Conservation (phyloP, 2,888 invertebrate genomes). For the Ochropacha duplaris region DNA sequence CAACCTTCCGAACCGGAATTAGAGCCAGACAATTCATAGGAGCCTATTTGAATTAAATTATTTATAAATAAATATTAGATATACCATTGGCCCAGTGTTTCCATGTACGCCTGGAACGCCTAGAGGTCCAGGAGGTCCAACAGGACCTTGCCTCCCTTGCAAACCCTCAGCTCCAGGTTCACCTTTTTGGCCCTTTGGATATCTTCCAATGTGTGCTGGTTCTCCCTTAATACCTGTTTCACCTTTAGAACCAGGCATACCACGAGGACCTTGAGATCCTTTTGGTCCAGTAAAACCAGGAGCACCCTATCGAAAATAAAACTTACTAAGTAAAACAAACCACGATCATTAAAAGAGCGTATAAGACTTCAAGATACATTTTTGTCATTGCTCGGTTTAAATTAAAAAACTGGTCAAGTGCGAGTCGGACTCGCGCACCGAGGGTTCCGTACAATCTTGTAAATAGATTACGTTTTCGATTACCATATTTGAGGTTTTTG, state of each 20-base stretch:
- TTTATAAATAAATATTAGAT: conserved; percentile 2
- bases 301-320: conserved; percentile 82
- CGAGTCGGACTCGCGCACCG: no score
- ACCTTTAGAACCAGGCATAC: conserved; percentile 86
- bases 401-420: no score
- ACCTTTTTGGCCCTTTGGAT: conserved; percentile 92
- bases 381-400: no score
- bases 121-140: conserved; percentile 84
- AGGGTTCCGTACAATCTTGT: no score
- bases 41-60: no score
- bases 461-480: no score
- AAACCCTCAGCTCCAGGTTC: conserved; percentile 91
- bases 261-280: conserved; percentile 90
- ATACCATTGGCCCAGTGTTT: conserved; percentile 83
- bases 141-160: conserved; percentile 84
- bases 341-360: no score
- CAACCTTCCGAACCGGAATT: no score
- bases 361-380: no score
- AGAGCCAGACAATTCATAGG: no score
- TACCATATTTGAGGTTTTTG: no score
- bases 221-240: conserved; percentile 91
- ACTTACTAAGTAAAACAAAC: neutral
- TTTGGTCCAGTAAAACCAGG: conserved; percentile 87
- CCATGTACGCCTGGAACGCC: conserved; percentile 85
- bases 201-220: conserved; percentile 87